Base-by-base conservation (phyloP, 2,797 vertebrate species). In the Picus viridis region DNA sequence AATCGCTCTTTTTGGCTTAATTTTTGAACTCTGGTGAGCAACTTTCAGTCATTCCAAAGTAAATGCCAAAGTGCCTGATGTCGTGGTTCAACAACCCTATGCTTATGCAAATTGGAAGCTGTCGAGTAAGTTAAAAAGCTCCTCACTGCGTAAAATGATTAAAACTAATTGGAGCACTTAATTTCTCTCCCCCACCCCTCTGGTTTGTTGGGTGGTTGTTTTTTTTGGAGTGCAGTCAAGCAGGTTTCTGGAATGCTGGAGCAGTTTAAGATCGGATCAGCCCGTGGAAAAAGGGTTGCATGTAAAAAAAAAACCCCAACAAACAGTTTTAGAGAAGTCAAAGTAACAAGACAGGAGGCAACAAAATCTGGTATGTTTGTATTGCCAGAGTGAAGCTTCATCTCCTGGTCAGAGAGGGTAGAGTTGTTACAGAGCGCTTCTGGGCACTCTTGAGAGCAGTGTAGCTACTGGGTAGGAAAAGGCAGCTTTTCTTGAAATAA, bases 111-210 rank as follows among this genome's bases (percentile, higher is more conserved):
- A 96, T 83, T 86, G 76, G 84, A 95, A 94, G 75, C 90, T 92
- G 82, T 89, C 90, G 93, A 92, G 89, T 95, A 94, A 95, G 93
- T 87, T 92, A 82, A 80, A 94, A 94, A 88, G 80, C 82, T 96
- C 76, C 85, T 96, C 72, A 34, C 84, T 96, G 93, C 0, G 2
- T 87, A 59, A 73, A 93, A 90, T 96, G 95, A 95, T 95, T 96
- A 96, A 95, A 97, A 97, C 94, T 97, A 97, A 97, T 96, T 96
- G 95, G 92, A 96, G 94, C 34, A 12, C 92, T 96, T 97, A 96
- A 94, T 97, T 96, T 95, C 88, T 92, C 90, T 95, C 82, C 92
- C 96, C 94, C 81, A 71, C 78, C 84, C 58, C 67, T 92, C 93
- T 86, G 74, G 20, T 47, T 19, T 22, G 11, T 39, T 39, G 39